phyloP scores from a whole-genome alignment of 2,797 vertebrate genomes.

The Lophius americanus region DNA sequence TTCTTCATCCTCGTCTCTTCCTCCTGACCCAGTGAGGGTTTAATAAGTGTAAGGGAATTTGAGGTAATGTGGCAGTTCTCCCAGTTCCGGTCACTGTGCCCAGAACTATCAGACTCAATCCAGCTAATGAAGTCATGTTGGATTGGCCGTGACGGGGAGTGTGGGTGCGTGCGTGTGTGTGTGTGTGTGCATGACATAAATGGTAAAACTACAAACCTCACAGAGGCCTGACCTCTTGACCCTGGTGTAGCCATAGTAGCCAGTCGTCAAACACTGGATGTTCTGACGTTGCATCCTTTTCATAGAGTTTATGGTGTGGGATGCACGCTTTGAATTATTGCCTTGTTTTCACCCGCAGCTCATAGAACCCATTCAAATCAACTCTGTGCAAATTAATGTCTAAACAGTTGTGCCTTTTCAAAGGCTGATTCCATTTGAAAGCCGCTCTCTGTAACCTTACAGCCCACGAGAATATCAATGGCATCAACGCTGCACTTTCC shows the following conservation, averaged over 20 bases:
- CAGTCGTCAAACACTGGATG: slow-evolving; percentile 33
- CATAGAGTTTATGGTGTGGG: slow-evolving; percentile 28
- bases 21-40: slow-evolving; percentile 46
- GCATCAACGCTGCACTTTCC: slow-evolving; percentile 52
- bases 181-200: slow-evolving; percentile 24
- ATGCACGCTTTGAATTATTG: slow-evolving; percentile 32
- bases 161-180: slow-evolving; percentile 14
- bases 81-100: slow-evolving; percentile 26
- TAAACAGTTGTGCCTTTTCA: slow-evolving; percentile 48
- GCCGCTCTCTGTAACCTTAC: slow-evolving; percentile 43
- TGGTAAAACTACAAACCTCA: slow-evolving; percentile 30
- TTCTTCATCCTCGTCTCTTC: slow-evolving; percentile 23
- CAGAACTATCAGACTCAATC: slow-evolving; percentile 57
- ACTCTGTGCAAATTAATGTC: slow-evolving; percentile 16
- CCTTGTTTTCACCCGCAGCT: slow-evolving; percentile 30
- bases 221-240: slow-evolving; percentile 47
- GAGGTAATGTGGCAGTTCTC: slow-evolving; percentile 55
- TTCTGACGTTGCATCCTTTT: slow-evolving; percentile 33
- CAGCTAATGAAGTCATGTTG: slow-evolving; percentile 35
- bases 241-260: slow-evolving; percentile 36
- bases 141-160: slow-evolving; percentile 8
- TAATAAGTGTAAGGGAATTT: slow-evolving; percentile 51
- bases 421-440: slow-evolving; percentile 40
- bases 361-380: slow-evolving; percentile 27
- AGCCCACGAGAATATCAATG: slow-evolving; percentile 52